phyloP scores from a whole-genome alignment of 2,797 vertebrate genomes.

The Megaceryle alcyon region DNA sequence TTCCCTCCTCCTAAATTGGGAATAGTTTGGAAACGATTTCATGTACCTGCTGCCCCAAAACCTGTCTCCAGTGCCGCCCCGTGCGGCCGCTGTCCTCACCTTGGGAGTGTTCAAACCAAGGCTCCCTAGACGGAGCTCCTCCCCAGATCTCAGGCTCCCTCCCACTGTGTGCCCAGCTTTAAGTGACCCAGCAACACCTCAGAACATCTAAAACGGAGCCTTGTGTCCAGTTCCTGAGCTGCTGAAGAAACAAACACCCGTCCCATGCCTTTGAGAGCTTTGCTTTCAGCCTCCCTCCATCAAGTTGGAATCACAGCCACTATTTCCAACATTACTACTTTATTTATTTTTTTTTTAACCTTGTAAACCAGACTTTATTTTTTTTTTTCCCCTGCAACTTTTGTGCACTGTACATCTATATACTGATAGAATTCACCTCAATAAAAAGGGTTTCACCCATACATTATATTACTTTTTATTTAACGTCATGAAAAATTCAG shows the following conservation, averaged over 20 bases:
- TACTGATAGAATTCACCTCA: background rate
- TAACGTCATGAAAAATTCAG: constrained; percentile 80
- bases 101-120: too few species aligned
- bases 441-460: constrained; percentile 59
- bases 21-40: background rate
- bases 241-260: background rate
- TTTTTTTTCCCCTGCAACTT: constrained; percentile 36
- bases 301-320: background rate
- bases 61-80: accelerated
- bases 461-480: constrained; percentile 86
- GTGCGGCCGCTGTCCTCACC: background rate
- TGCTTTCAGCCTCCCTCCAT: background rate
- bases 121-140: background rate
- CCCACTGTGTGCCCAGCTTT: background rate
- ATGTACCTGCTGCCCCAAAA: background rate
- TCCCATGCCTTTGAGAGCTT: background rate
- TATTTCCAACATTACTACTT: background rate
- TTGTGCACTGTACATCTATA: constrained; percentile 33
- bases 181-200: background rate
- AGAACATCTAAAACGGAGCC: background rate
- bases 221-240: background rate
- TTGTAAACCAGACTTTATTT: constrained; percentile 61
- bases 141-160: background rate
- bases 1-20: background rate
- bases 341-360: background rate